phyloP scores from a whole-genome alignment of 2,888 invertebrate species.

The Yponomeuta evonymella region DNA sequence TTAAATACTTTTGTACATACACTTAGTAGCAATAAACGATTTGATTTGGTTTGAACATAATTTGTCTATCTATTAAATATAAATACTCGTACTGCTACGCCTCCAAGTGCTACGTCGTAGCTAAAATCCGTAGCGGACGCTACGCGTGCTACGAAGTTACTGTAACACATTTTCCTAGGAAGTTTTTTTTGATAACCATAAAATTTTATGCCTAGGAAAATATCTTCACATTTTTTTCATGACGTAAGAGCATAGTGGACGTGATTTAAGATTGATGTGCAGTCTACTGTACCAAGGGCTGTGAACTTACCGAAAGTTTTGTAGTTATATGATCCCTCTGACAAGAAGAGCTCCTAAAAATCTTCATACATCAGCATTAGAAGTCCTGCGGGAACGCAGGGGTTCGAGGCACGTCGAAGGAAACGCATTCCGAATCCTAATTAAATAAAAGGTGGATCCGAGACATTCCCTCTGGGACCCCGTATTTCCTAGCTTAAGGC shows the following conservation, averaged over 20 bases:
- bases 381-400: conserved; percentile 45
- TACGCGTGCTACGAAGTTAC: neutral
- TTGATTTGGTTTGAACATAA: too few relatives aligned
- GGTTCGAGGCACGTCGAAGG: neutral
- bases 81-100: neutral
- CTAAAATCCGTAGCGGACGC: neutral
- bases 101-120: neutral
- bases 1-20: too few relatives aligned
- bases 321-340: neutral
- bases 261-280: too few relatives aligned
- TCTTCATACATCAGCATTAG: conserved; percentile 38
- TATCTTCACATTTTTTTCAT: too few relatives aligned
- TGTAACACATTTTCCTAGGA: neutral
- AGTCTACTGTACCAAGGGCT: too few relatives aligned
- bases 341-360: neutral
- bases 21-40: too few relatives aligned
- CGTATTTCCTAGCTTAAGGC: neutral
- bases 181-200: too few relatives aligned
- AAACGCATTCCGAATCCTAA: conserved; percentile 10
- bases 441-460: neutral
- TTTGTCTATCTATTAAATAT: too few relatives aligned
- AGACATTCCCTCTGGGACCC: neutral
- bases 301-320: neutral
- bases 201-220: too few relatives aligned
- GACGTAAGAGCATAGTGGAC: too few relatives aligned